Evolutionary conservation across 2,888 invertebrate species (phyloP).

Genomic region (Cephonodes hylas): DNA sequence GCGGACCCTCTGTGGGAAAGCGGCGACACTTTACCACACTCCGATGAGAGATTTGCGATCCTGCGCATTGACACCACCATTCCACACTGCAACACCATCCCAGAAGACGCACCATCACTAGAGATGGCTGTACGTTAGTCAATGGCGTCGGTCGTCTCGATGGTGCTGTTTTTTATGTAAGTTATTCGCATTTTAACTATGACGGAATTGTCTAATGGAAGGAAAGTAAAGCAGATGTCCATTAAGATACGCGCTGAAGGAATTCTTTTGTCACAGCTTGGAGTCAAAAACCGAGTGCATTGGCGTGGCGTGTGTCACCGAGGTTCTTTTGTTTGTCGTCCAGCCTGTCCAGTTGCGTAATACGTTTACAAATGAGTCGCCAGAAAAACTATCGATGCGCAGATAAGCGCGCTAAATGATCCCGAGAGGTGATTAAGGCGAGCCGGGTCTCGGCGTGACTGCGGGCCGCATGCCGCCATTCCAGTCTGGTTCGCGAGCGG

Average conservation of each 20-base stretch:
- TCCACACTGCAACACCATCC: background rate
- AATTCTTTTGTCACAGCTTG: constrained; percentile 29
- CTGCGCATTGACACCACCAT: background rate
- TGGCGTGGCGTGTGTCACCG: constrained; percentile 9
- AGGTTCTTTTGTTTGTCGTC: background rate
- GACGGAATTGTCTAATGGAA: background rate
- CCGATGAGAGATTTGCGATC: constrained; percentile 45
- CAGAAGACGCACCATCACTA: no score
- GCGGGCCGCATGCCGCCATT: constrained; percentile 18
- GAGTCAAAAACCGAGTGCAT: background rate
- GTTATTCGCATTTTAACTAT: background rate
- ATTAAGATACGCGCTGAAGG: constrained; percentile 14
- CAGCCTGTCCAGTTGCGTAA: constrained; percentile 34
- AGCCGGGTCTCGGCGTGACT: constrained; percentile 4
- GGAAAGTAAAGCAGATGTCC: background rate
- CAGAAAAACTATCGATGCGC: constrained; percentile 32
- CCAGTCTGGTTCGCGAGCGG: constrained; percentile 18
- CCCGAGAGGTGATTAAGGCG: constrained; percentile 21
- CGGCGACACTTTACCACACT: constrained; percentile 30
- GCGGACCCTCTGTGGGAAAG: constrained; percentile 49
- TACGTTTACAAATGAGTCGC: constrained; percentile 45
- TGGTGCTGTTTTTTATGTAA: background rate
- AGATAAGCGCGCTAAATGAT: constrained; percentile 33
- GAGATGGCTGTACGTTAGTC: no score
- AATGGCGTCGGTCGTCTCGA: no score